These are phyloP conservation scores for Phrynosoma blainvillii DNA, from an alignment of 2,113 vertebrate species.

Conservation along the genomic window DNA sequence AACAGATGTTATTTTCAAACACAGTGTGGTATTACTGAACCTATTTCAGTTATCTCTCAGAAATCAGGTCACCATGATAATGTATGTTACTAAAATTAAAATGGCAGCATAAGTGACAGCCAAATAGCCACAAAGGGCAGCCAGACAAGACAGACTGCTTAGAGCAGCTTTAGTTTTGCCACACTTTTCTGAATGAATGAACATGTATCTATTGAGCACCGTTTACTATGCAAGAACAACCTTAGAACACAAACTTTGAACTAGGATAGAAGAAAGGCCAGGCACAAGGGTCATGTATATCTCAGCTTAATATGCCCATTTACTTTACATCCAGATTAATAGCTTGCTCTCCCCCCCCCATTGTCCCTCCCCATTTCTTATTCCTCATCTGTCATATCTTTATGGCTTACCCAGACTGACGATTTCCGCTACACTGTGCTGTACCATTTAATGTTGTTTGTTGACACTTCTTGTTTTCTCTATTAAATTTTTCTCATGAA, in stretches of 20 bases:
- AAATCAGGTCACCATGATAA: constrained; percentile 31
- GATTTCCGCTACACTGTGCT: not conserved
- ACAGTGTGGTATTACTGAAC: not conserved
- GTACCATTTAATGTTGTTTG: not conserved
- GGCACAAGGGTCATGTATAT: not conserved
- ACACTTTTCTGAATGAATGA: constrained; percentile 28
- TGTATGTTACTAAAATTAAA: constrained; percentile 25
- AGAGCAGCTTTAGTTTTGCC: not conserved
- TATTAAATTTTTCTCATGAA: too few relatives aligned
- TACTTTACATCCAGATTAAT: not conserved
- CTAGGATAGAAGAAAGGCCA: too few relatives aligned
- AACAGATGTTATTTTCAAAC: constrained; percentile 32
- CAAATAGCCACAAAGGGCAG: not conserved
- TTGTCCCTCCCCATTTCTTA: not conserved
- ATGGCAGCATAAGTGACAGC: not conserved
- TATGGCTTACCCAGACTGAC: not conserved
- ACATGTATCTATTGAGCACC: not conserved
- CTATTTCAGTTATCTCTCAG: constrained; percentile 9
- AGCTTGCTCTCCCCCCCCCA: not conserved
- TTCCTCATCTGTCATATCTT: not conserved
- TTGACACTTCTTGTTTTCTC: too few relatives aligned
- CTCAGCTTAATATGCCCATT: not conserved
- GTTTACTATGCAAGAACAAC: not conserved
- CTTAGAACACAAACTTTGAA: not conserved
- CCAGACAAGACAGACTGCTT: not conserved